phyloP scores from a whole-genome alignment of 2,113 vertebrate species.

The Bubalus kerabau region DNA sequence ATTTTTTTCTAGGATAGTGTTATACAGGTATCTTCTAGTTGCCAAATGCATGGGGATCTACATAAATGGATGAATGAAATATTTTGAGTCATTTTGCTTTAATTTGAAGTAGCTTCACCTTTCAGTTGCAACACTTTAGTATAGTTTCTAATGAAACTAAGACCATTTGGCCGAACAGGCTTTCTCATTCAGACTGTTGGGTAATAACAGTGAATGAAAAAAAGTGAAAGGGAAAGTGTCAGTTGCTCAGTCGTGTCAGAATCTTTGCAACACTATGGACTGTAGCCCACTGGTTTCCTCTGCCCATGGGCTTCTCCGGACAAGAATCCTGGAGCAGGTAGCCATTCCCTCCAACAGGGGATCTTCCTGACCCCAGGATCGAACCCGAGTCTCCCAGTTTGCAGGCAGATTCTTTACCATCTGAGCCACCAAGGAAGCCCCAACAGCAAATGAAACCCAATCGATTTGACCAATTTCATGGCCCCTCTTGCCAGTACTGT shows the following conservation, averaged over 20 bases:
- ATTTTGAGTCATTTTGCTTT: background rate
- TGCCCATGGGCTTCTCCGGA: background rate
- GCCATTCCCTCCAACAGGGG: background rate
- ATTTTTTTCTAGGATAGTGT: background rate
- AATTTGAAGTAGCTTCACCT: background rate
- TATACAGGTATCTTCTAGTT: background rate
- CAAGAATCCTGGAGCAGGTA: background rate
- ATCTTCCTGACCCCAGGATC: background rate
- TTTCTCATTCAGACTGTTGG: background rate
- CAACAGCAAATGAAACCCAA: background rate
- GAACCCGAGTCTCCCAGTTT: background rate
- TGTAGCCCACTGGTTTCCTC: background rate
- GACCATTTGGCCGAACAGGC: background rate
- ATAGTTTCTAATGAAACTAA: background rate
- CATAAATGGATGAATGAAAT: background rate
- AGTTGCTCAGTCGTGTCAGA: background rate
- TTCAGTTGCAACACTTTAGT: background rate
- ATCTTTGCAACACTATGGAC: background rate
- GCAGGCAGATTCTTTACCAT: background rate
- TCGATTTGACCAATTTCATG: background rate
- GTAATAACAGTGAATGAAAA: background rate
- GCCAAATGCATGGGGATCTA: background rate
- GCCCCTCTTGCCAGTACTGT: background rate
- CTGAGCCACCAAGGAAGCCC: background rate
- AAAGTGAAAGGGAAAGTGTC: background rate